Evolutionary conservation across 2,113 vertebrate genomes (phyloP), one percentile per base, ranked within the genome.

Genomic region (Camelus dromedarius): DNA sequence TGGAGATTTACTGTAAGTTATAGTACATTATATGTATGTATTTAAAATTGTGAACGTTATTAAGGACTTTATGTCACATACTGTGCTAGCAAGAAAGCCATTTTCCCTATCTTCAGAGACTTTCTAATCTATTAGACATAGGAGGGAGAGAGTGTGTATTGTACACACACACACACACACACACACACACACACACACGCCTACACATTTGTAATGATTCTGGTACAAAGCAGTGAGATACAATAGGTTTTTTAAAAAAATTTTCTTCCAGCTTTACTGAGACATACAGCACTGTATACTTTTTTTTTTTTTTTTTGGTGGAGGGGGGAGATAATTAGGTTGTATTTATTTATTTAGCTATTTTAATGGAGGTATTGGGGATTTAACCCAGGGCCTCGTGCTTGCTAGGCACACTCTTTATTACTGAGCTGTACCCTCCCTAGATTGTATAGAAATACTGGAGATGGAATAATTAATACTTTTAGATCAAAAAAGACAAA

Each of bases 1-100:
- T 90, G 73, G 48, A 82, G 24, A 95, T 83, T 93, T 88, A 52
- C 11, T 42, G 46, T 82, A 87, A 82, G 35, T 76, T 88, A 77
- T 16, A 58, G 24, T 91, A 85, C 30, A 32, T 62, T 83, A 60
- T 79, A 56, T 48, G 26, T 95, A 18, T 54, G 6, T 76, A 64
- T 84, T 91, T 89, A 89, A 70, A 52, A n/a, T 75, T 38, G 35
- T 84, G 46, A 89, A 19, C 2, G 19, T 89, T 82, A 22, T 69
- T 77, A 38, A 88, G 54, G 30, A 56, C 11, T 62, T 42, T 56
- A 81, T 54, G 35, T 62, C n/a, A 32, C 58, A 60, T 58, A 28
- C n/a, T 32, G 56, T 26, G 0, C 81, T 77, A n/a, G 20, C 32
- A 87, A 76, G 75, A 77, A 62, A 58, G n/a, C 16, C 12, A 35